Base-by-base conservation (phyloP, 2,797 vertebrate genomes). In the Falco novaeseelandiae region DNA sequence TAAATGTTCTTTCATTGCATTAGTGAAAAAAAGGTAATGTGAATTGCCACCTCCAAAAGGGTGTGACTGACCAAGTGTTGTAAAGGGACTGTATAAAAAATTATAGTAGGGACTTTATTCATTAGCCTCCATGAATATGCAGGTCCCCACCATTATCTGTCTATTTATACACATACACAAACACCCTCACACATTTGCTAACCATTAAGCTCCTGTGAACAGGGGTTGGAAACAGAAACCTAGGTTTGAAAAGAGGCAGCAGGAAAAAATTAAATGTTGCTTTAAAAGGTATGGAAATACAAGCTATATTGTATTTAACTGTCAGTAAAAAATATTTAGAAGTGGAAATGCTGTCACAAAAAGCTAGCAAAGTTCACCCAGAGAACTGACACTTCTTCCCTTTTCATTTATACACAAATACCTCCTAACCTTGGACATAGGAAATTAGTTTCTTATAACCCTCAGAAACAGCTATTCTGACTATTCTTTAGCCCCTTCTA, bases 141-240 rank as follows among this genome's bases (percentile, higher is more conserved):
- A 85, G 7, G 17, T 22, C 23, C 9, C 54, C n/a, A 38, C 0
- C 1, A n/a, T 48, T 44, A 57, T 61, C 51, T 25, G 0, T 27
- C 57, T 59, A 26, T 15, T 59, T 66, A 20, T 16, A 63, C 40
- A 62, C 8, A 76, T 20, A 25, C 27, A 42, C 14, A 42, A 42
- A 36, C 22, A 29, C 11, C 9, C 12, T 14, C 16, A 4, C 3
- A 3, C 51, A 79, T n/a, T 66, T 85, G 18, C 4, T 57, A 73
- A 38, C 19, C 36, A 40, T 70, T 48, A 70, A 67, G 44, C 9
- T 70, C 22, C 29, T 61, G n/a, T n/a, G 30, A 95, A 73, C 19
- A 48, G 14, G 14, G 10, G 4, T 1, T 63, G 15, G 38, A 89
- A 29, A 40, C 25, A 82, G 14, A 89, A 85, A 79, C 1, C 3